phyloP scores from a whole-genome alignment of 2,888 invertebrate genomes.

The Drosophila meridionalis region DNA sequence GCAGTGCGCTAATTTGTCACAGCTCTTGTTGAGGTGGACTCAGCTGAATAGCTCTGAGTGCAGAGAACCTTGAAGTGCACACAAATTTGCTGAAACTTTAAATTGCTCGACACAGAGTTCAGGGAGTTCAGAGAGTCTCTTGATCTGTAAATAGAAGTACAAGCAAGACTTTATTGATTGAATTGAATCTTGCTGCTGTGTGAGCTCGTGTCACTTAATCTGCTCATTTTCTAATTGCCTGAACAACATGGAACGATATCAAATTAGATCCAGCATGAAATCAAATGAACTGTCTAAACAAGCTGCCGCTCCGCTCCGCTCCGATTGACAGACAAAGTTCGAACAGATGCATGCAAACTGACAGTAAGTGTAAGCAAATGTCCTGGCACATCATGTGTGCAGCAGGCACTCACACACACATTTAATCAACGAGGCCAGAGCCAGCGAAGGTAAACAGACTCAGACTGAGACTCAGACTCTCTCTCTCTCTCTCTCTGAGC shows the following conservation, averaged over 20 bases:
- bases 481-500: neutral
- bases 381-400: slow-evolving; percentile 30
- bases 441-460: slow-evolving; percentile 20
- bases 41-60: neutral
- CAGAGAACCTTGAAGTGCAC: neutral
- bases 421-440: slow-evolving; percentile 39
- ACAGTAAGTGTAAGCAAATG: slow-evolving; percentile 42
- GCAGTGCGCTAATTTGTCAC: slow-evolving; percentile 56
- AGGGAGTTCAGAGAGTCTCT: neutral
- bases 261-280: slow-evolving; percentile 39
- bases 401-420: slow-evolving; percentile 31
- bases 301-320: slow-evolving; percentile 10
- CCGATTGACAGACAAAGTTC: slow-evolving; percentile 45
- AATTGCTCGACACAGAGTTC: neutral
- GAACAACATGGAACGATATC: slow-evolving; percentile 43
- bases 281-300: slow-evolving; percentile 42
- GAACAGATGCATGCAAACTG: slow-evolving; percentile 21
- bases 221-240: slow-evolving; percentile 52
- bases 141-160: neutral
- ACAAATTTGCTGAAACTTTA: neutral
- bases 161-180: slow-evolving; percentile 6
- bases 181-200: neutral
- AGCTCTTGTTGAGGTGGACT: slow-evolving; percentile 20
- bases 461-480: too few relatives aligned
- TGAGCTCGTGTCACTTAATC: slow-evolving; percentile 23